Base-by-base conservation (phyloP, 2,113 vertebrate species). In the Diglossa brunneiventris region DNA sequence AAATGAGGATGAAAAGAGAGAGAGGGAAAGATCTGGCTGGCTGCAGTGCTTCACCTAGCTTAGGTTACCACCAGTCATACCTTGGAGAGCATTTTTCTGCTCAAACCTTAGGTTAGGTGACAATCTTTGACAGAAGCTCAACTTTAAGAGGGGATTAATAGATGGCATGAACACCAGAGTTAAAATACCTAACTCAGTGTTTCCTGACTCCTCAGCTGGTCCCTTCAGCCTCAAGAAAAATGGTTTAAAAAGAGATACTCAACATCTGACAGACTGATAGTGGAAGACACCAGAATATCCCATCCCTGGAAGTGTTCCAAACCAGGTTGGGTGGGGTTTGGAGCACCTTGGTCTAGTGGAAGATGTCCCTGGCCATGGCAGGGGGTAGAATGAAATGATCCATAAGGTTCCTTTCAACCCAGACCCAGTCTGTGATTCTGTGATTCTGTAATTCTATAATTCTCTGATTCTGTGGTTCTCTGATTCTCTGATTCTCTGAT, bases 231-330 rank as follows among this genome's bases (percentile, higher is more conserved):
- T 52, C 55, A 55, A 7, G 28, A 39, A 68, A 68, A 64, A 2
- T 59, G 6, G 4, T 23, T 94, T 22, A 10, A 50, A 68, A 64
- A 61, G 24, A 7, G 19, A 24, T 42, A n/a, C 58, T 83, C 16
- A 63, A 1, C 0, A 0, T 28, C 31, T 80, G 64, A 31, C 15
- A 59, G 28, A 53, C 14, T 9, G 9, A 74, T 21, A 8, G 37
- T 21, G 6, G 13, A 47, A 72, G 21, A 28, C 3, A 3, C 19
- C 30, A 37, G 33, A 49, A 6, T 21, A 16, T 1, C 14, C 27
- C 30, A 55, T 2, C 6, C 26, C 10, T 83, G 63, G 41, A 47
- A 35, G 63, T 47, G 15, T n/a, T 17, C 62, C 9, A 15, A 27
- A 20, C 14, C 26, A 13, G 41, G 5, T 0, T 69, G 55, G n/a